Conservation (phyloP, 1,140 invertebrate species). For the Bombus superbus region DNA sequence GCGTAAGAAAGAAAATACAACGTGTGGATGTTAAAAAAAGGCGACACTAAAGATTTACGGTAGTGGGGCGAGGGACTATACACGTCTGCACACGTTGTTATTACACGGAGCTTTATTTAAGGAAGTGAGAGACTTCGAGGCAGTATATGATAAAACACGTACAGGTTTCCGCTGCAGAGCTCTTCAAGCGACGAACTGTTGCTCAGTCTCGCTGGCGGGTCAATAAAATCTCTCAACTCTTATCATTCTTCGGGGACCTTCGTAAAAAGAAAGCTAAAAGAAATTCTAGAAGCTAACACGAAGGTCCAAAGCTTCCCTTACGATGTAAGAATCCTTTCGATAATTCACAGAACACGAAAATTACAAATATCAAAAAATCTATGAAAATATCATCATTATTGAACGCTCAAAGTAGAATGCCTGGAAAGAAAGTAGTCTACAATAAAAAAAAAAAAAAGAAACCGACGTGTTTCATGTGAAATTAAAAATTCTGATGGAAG, state of each 20-base stretch:
- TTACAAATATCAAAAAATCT: not conserved
- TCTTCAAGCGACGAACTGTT: constrained; percentile 12
- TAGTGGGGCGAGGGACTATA: constrained; percentile 6
- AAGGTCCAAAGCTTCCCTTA: not conserved
- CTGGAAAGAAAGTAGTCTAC: not conserved
- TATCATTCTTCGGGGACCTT: not conserved
- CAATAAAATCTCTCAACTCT: not conserved
- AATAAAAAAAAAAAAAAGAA: not conserved
- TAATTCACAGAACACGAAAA: not conserved
- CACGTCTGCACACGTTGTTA: not conserved
- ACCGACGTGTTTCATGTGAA: not conserved
- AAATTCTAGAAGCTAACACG: not conserved
- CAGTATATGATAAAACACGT: constrained; percentile 16
- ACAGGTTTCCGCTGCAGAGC: constrained; percentile 14
- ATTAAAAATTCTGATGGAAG: not conserved
- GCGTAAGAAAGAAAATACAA: not conserved
- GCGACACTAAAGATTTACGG: not conserved
- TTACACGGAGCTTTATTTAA: constrained; percentile 35
- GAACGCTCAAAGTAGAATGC: not conserved
- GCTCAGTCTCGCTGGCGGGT: not conserved
- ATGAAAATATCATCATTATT: not conserved
- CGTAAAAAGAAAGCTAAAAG: not conserved
- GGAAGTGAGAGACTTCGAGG: not conserved
- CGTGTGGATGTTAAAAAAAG: not conserved
- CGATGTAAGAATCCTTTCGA: not conserved